Base-by-base conservation (phyloP, 2,797 vertebrate species). In the Mus caroli region DNA sequence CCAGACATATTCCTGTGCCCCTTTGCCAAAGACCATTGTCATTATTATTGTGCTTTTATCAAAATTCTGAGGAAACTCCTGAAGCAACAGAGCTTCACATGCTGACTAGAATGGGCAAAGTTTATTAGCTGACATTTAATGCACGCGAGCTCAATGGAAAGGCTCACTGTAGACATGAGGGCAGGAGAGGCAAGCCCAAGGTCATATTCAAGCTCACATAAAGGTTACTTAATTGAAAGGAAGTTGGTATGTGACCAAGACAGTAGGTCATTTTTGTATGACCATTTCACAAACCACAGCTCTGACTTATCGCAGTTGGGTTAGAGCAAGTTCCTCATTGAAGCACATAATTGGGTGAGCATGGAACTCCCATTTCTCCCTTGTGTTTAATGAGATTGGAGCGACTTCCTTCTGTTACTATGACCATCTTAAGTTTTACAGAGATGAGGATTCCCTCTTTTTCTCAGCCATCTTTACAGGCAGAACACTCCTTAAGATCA, bases 101-200 rank as follows among this genome's bases (percentile, higher is more conserved):
- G 0, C 20, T 40, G 67, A 88, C 11, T 24, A 78, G 50, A 71
- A 56, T 86, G 86, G 56, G 28, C n/a, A 83, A 86, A 52, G 14
- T 75, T 94, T 37, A 15, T 37, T 40, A 85, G 40, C 24, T 92
- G 73, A 50, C 8, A 52, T 54, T 64, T 46, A 82, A 80, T 64
- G 67, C 90, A 50, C 11, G 4, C 26, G 26, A 62, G 46, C 52
- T 67, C n/a, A 26, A 3, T 6, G 34, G 11, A 5, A 14, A 28
- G 7, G 24, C 8, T 5, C 12, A 2, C 0, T 1, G 31, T 1
- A 52, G 58, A 64, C 80, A 11, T 3, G 26, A 37, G 40, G 24
- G 0, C 1, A 0, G 40, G 43, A 40, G 22, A 64, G 0, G 31
- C 10, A 2, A 4, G 28, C 20, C 28, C 4, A 40, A n/a, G 24